A percentile compares a stretch with the other conserved stretches of the same genome.
Evolutionary conservation across 1,140 invertebrate species (phyloP).

Genomic region (Phocides pigmalion): DNA sequence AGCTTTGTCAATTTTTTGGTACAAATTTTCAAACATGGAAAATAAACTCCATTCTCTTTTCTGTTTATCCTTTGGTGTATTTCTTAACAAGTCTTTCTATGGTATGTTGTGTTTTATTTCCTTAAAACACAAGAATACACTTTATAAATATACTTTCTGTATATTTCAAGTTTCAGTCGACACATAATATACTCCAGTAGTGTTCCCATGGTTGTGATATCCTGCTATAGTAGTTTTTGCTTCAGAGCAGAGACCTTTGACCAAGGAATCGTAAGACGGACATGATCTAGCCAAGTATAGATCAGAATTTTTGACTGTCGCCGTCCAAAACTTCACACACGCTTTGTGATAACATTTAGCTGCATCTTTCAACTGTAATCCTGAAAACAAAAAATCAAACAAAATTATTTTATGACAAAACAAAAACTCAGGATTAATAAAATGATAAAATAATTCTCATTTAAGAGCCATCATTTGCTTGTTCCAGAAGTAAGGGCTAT

Average conservation of each 20-base stretch:
- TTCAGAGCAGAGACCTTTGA: constrained; percentile 21
- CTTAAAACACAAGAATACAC: no score
- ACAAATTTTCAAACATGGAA: no score
- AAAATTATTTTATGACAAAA: constrained; percentile 13
- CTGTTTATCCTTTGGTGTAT: no score
- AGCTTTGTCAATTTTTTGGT: no score
- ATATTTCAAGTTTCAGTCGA: constrained; percentile 33
- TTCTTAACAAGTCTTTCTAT: no score
- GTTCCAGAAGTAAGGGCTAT: no score
- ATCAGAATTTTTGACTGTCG: constrained; percentile 17
- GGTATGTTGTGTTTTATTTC: no score
- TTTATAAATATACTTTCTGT: no score
- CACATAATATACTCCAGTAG: constrained; percentile 35
- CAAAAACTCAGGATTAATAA: no score
- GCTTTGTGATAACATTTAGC: constrained; percentile 42
- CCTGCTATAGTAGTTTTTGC: constrained; percentile 29
- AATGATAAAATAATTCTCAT: no score
- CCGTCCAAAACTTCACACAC: constrained; percentile 37
- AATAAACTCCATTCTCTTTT: no score
- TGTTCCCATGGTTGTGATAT: constrained; percentile 20
- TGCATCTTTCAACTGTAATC: constrained; percentile 21
- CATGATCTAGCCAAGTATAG: constrained; percentile 31
- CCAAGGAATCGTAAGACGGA: constrained; percentile 34
- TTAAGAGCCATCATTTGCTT: no score
- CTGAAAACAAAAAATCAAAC: not conserved